Base-by-base conservation (phyloP, 2,888 invertebrate genomes). In the Automeris io region DNA sequence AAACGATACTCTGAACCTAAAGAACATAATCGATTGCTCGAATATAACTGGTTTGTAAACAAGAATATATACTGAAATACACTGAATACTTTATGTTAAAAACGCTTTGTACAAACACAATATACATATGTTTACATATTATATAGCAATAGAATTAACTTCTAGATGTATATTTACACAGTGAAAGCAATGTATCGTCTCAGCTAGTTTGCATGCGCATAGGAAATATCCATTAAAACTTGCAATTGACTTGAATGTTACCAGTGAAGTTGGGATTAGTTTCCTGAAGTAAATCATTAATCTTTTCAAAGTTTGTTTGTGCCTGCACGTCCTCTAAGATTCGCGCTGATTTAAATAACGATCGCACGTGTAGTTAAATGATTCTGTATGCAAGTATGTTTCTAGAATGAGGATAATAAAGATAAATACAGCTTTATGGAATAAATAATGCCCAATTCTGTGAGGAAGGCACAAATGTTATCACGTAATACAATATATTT, bases 221-320 rank as follows among this genome's bases (percentile, higher is more conserved):
- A 51, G 63, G 64, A 68, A 70, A 68, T 62, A 67, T 65, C 71
- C 71, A 74, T 76, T 76, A 72, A 71, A 76, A 77, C 65, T 77
- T 78, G 56, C 68, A 60, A 70, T 68, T 64, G 70, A 64, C 71
- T 72, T 55, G 55, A 59, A 62, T 55, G 61, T 57, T 59, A 51
- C 54, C 57, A 53, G 52, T 54, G 43, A 65, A 74, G 66, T 79
- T 76, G 48, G 58, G 61, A 72, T 76, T 72, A 72, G 70, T 72
- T 80, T 60, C 47, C 51, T 51, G 61, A 62, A 66, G 64, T 65
- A 67, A 70, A 74, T 74, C 76, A 76, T 80, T 78, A 76, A 79
- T 78, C 77, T 73, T 70, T 65, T 32, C 54, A 63, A 57, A 26
- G 26, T 62, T 37, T 49, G 48, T 47, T 44, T 24, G 43, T 37